Evolutionary conservation across 2,113 vertebrate genomes (phyloP), one percentile per base, ranked within the genome.

Genomic region (Oncorhynchus clarkii): DNA sequence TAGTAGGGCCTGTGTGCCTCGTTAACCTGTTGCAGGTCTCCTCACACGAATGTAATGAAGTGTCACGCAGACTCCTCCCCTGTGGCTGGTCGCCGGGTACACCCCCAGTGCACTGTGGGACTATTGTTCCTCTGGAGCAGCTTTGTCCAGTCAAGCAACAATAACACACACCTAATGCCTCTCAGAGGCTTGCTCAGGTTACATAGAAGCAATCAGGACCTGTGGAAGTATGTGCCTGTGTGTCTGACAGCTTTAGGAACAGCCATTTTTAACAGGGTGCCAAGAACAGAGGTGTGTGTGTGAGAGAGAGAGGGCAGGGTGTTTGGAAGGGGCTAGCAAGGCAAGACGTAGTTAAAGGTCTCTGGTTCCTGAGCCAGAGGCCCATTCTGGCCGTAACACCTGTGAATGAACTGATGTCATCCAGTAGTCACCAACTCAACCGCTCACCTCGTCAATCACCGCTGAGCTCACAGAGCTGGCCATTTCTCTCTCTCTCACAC

Each of bases 401-500:
- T 90, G 82, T 88, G 88, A 92, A 92, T 90, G 80, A 76, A 73
- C 78, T 85, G 51, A 77, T 83, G 45, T 88, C 83, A 85, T 70
- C 73, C 67, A 57, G 68, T 78, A 82, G 73, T 84, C 81, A 80
- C 11, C 4, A 82, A 81, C 87, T 82, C 79, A 80, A 71, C 82
- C 34, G 76, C 82, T 79, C 87, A 92, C 92, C 85, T 91, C 89
- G 22, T 91, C 87, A 88, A 85, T 91, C 88, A 89, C 80, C 54
- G 81, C 4, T 85, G 60, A 24, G 60, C 26, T 14, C n/a, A 66
- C 64, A 66, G 62, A n/a, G 64, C 64, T 27, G 64, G 11, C n/a
- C n/a, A 62, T n/a, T 22, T 70, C 78, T 84, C 12, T 54, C 16
- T 18, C 16, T 16, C 18, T 18, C 59, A 8, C 65, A 16, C 67